Percentiles rank a stretch among this genome's conserved stretches.
Conservation (phyloP, 2,888 invertebrate species). For the Tillus elongatus region DNA sequence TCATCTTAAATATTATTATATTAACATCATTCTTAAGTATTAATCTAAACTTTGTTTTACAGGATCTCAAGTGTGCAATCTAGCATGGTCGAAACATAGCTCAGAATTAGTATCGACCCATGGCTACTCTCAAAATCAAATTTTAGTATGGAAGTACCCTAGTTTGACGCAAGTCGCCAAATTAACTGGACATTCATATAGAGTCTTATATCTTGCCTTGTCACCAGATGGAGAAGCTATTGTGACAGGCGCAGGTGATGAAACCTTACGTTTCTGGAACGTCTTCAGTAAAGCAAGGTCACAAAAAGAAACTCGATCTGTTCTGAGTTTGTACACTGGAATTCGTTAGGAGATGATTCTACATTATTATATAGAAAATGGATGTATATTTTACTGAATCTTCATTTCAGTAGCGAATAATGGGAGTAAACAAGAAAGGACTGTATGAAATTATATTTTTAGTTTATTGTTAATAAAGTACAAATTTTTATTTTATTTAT, state of each 20-base stretch:
- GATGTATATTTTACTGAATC: no score
- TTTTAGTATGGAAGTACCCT: constrained; percentile 98
- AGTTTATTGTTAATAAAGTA: no score
- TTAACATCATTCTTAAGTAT: no score
- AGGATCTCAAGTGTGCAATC: constrained; percentile 95
- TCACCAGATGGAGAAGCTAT: constrained; percentile 98
- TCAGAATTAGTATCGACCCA: constrained; percentile 96
- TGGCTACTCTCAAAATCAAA: constrained; percentile 98
- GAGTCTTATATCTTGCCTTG: constrained; percentile 91
- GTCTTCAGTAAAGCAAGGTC: constrained; percentile 96
- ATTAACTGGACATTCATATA: constrained; percentile 90
- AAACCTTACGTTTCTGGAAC: constrained; percentile 97
- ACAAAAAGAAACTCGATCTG: constrained; percentile 88
- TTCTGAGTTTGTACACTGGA: constrained; percentile 84
- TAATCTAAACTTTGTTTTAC: constrained; percentile 21
- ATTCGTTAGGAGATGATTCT: no score
- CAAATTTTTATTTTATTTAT: no score
- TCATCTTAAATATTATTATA: no score
- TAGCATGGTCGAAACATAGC: constrained; percentile 98
- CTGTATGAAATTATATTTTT: no score
- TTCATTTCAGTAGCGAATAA: no score
- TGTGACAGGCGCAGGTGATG: constrained; percentile 97
- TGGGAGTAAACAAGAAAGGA: no score
- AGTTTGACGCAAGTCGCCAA: constrained; percentile 94
- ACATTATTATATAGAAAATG: no score